phyloP scores from a whole-genome alignment of 2,113 vertebrate species.

The Saimiri boliviensis region DNA sequence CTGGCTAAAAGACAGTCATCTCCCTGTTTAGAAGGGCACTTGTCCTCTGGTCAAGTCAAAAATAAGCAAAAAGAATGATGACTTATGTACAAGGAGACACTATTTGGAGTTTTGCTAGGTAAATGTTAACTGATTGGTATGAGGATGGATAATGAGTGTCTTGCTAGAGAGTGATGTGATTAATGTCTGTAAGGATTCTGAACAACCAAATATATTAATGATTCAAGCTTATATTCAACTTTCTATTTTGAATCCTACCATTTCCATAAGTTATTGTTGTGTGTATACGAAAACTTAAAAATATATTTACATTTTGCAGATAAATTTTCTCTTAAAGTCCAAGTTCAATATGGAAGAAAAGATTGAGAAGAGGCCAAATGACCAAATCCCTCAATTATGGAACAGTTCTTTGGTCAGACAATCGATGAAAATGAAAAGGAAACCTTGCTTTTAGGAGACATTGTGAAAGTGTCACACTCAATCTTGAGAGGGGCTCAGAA shows the following conservation, averaged over 20 bases:
- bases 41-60: background rate
- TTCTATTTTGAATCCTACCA: background rate
- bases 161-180: too few species aligned
- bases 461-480: background rate
- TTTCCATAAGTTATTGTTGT: background rate
- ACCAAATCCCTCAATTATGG: background rate
- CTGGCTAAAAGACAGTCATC: background rate
- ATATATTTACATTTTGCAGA: background rate
- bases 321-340: background rate
- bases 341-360: background rate
- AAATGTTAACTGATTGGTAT: too few species aligned
- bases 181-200: background rate
- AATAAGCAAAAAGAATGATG: background rate
- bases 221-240: background rate
- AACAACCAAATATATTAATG: background rate
- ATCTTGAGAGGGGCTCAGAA: background rate
- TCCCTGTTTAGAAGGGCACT: background rate
- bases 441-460: background rate
- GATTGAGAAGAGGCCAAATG: background rate
- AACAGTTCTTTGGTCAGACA: background rate
- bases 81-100: background rate
- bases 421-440: background rate
- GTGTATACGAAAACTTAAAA: background rate
- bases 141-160: background rate
- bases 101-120: background rate